A percentile compares a stretch with the other conserved stretches of the same genome.
These are phyloP conservation scores for Rhizoglyphus robini DNA, from an alignment of 1,140 invertebrate genomes.

Conservation along the genomic window DNA sequence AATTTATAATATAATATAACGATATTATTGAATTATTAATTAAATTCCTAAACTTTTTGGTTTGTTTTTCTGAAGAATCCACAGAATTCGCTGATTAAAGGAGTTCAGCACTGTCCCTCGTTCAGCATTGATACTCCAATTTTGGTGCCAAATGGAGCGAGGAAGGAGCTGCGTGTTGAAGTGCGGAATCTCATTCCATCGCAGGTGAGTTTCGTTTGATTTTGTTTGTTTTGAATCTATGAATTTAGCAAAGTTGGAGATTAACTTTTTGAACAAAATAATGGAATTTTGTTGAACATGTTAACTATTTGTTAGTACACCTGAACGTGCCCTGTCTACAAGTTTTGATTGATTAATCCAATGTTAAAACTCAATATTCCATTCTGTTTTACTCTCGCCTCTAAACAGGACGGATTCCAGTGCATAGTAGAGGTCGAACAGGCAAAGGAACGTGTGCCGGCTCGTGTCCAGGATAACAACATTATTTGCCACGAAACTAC, in stretches of 20 bases:
- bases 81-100: conserved; percentile 29
- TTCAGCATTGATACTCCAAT: conserved; percentile 41
- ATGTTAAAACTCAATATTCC: no score
- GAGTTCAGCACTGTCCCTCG: conserved; percentile 27
- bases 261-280: no score
- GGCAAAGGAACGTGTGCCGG: conserved; percentile 71
- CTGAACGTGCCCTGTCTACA: conserved; percentile 30
- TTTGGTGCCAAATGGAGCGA: conserved; percentile 69
- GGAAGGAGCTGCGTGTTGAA: conserved; percentile 70
- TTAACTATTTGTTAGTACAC: no score
- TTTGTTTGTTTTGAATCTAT: background rate
- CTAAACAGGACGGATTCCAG: conserved; percentile 43
- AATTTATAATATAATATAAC: background rate
- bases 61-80: conserved; percentile 44
- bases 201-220: conserved; percentile 30
- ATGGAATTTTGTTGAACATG: no score
- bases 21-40: background rate
- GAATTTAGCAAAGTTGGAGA: no score
- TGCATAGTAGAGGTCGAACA: conserved; percentile 80
- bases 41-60: background rate
- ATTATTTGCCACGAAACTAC: conserved; percentile 80
- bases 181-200: conserved; percentile 56
- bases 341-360: no score
- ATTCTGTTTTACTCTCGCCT: no score
- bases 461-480: conserved; percentile 61